These are phyloP conservation scores for Formicarius rufipectus DNA, from an alignment of 2,113 vertebrate species.

Conservation along the genomic window DNA sequence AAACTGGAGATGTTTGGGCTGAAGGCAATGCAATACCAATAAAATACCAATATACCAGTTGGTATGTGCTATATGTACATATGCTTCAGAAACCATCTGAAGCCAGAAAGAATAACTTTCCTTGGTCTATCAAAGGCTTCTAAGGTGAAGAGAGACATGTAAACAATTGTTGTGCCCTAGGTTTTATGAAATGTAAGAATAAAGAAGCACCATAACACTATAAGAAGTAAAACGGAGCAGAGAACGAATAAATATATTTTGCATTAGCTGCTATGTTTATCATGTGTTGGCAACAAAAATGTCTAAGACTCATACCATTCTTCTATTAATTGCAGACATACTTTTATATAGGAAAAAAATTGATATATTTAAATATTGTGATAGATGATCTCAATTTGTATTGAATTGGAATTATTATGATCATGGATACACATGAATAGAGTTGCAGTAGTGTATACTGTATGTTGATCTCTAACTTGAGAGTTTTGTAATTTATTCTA, in stretches of 20 bases:
- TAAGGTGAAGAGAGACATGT: background rate
- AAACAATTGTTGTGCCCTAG: background rate
- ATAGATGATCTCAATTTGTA: background rate
- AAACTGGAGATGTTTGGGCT: background rate
- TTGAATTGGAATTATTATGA: background rate
- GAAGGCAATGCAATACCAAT: background rate
- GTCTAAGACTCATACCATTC: background rate
- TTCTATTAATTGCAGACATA: background rate
- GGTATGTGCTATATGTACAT: too few species aligned
- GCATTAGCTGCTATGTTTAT: background rate
- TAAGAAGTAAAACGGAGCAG: background rate
- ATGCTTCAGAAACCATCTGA: background rate
- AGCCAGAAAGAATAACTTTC: background rate
- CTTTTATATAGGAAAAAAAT: background rate
- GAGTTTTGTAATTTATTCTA: background rate
- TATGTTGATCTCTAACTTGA: background rate
- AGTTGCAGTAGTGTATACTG: background rate
- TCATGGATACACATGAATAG: background rate
- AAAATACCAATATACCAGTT: too few species aligned
- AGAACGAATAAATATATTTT: background rate
- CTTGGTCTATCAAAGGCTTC: background rate
- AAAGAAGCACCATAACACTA: background rate
- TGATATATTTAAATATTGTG: background rate
- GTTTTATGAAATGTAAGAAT: background rate
- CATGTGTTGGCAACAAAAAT: background rate